These are phyloP conservation scores for Ypsolopha sequella DNA, from an alignment of 2,888 invertebrate species.

Conservation along the genomic window DNA sequence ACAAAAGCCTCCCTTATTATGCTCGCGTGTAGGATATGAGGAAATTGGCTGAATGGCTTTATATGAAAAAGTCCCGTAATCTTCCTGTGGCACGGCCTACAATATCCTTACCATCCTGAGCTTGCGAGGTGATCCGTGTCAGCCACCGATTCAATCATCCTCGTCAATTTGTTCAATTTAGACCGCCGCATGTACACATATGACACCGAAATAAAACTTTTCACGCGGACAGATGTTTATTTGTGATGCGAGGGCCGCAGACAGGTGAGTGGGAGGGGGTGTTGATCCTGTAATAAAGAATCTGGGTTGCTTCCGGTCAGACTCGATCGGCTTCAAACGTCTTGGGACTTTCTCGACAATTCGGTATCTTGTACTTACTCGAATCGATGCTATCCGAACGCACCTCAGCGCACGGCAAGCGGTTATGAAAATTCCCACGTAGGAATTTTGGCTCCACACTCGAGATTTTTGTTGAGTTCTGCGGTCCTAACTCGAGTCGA, in stretches of 20 bases:
- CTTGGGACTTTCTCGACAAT: conserved; percentile 49
- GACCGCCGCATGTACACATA: too few species aligned
- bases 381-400: conserved; percentile 36
- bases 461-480: conserved; percentile 61
- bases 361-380: conserved; percentile 51
- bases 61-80: conserved; percentile 67
- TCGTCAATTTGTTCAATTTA: conserved; percentile 7
- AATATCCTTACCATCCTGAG: conserved; percentile 56
- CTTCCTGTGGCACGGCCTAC: conserved; percentile 49
- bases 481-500: conserved; percentile 41
- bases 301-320: conserved; percentile 14
- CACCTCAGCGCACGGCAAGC: conserved; percentile 25
- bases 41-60: conserved; percentile 68
- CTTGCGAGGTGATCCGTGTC: conserved; percentile 32
- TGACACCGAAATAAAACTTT: conserved; percentile 46
- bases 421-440: conserved; percentile 66
- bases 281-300: conserved; percentile 12
- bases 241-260: conserved; percentile 34
- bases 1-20: conserved; percentile 66
- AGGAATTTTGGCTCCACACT: conserved; percentile 60
- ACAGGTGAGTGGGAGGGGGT: conserved; percentile 29
- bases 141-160: conserved; percentile 14
- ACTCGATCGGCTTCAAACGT: conserved; percentile 33
- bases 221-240: conserved; percentile 43
- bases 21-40: conserved; percentile 63